Conservation (phyloP, 2,797 vertebrate genomes). For the Xenopus petersii region DNA sequence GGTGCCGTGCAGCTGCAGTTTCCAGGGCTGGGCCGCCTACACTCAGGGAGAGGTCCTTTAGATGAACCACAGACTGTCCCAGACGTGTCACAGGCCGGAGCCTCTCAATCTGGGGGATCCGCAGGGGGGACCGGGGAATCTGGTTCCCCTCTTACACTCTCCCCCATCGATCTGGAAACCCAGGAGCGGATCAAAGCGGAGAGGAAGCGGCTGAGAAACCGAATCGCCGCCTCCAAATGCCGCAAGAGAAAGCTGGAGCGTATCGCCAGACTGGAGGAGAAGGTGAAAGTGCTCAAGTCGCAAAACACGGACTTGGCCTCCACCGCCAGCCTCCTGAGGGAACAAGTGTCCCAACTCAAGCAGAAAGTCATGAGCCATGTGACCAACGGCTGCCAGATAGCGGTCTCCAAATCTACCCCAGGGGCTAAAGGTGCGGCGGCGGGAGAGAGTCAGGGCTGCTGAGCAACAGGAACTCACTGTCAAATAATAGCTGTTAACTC, state of each 20-base stretch:
- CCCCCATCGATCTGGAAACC: constrained; percentile 79
- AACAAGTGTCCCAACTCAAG: constrained; percentile 83
- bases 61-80: constrained; percentile 84
- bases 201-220: constrained; percentile 82
- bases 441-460: constrained; percentile 67
- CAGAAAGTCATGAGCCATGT: constrained; percentile 85
- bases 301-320: constrained; percentile 84
- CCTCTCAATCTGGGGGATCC: constrained; percentile 55
- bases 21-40: constrained; percentile 55
- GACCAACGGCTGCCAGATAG: constrained; percentile 74
- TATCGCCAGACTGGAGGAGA: constrained; percentile 83
- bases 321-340: constrained; percentile 76
- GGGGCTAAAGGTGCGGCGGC: constrained; percentile 1
- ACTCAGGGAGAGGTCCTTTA: constrained; percentile 41
- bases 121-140: constrained; percentile 55
- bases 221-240: constrained; percentile 86
- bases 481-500: too few relatives aligned
- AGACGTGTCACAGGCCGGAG: constrained; percentile 60
- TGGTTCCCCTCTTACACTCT: constrained; percentile 69
- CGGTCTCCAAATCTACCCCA: constrained; percentile 25
- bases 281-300: constrained; percentile 81
- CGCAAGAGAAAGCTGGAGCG: constrained; percentile 84
- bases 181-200: constrained; percentile 84
- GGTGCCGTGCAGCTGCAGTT: constrained; percentile 48
- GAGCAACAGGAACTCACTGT: constrained; percentile 43